These are phyloP conservation scores for Python bivittatus DNA, from an alignment of 2,113 vertebrate genomes.

Conservation along the genomic window DNA sequence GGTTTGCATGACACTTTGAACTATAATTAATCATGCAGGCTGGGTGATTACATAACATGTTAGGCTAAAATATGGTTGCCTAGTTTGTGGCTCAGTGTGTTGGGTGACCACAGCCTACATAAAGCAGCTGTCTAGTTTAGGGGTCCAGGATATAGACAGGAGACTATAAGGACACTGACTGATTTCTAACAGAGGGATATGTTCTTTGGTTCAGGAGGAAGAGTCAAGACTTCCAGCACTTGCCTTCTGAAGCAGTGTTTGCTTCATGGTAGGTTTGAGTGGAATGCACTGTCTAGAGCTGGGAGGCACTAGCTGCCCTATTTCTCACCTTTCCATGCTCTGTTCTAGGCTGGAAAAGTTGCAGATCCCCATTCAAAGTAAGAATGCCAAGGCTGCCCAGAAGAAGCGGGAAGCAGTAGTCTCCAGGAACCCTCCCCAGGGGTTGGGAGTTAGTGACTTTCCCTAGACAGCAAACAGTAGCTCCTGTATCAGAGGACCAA, in stretches of 20 bases:
- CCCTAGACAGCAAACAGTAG: neutral
- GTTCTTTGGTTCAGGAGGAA: neutral
- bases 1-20: neutral
- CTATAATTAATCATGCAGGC: neutral
- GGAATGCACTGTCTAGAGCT: neutral
- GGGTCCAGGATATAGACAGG: neutral
- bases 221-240: neutral
- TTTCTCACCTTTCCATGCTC: neutral
- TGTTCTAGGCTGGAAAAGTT: slow-evolving; percentile 13
- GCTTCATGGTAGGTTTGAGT: neutral
- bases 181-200: neutral
- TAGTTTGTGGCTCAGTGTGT: neutral
- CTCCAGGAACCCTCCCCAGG: neutral
- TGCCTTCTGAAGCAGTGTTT: neutral
- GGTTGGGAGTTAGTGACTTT: neutral
- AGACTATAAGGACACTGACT: neutral
- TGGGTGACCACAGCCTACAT: neutral
- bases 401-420: neutral
- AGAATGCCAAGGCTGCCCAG: slow-evolving; percentile 3
- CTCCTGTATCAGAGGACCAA: neutral
- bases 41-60: neutral
- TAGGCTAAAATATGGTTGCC: neutral
- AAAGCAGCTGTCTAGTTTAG: neutral
- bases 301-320: neutral
- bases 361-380: neutral